Percentiles rank a stretch among this genome's conserved stretches.
These are phyloP conservation scores for Keiferia lycopersicella DNA, from an alignment of 2,888 invertebrate species.

Conservation along the genomic window DNA sequence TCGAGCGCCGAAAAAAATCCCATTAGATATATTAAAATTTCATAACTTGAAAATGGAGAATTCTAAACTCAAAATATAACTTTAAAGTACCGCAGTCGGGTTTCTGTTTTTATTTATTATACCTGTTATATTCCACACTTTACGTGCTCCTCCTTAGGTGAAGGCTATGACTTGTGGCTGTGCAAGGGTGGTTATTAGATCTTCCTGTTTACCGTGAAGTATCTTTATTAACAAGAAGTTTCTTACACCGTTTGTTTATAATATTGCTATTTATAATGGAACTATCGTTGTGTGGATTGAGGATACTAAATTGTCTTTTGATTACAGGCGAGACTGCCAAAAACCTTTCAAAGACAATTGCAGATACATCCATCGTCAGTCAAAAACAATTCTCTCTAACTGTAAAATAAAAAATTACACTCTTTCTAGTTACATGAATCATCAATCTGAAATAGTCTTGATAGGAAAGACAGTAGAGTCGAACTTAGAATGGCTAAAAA, in stretches of 20 bases:
- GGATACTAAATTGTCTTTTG: not conserved
- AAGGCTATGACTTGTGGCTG: constrained; percentile 1
- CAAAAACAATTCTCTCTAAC: constrained; percentile 31
- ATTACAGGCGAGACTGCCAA: constrained; percentile 13
- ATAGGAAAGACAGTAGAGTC: constrained; percentile 24
- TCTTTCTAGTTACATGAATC: constrained; percentile 3
- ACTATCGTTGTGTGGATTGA: not conserved
- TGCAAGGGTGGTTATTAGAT: not conserved
- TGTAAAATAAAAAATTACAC: constrained; percentile 35
- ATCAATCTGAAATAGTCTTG: not conserved
- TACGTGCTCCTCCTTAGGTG: constrained; percentile 7
- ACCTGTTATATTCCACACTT: not conserved
- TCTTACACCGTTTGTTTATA: not conserved
- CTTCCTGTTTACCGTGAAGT: not conserved
- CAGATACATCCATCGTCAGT: constrained; percentile 20
- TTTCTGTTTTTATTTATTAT: no score
- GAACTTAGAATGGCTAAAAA: constrained; percentile 27
- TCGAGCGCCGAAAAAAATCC: no score
- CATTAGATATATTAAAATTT: no score
- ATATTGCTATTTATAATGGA: not conserved
- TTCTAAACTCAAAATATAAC: no score
- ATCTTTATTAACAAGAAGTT: not conserved
- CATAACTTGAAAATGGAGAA: no score
- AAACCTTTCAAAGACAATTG: constrained; percentile 15
- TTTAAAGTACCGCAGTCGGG: no score